These are phyloP conservation scores for Noctua comes DNA, from an alignment of 2,888 invertebrate genomes.

Conservation along the genomic window DNA sequence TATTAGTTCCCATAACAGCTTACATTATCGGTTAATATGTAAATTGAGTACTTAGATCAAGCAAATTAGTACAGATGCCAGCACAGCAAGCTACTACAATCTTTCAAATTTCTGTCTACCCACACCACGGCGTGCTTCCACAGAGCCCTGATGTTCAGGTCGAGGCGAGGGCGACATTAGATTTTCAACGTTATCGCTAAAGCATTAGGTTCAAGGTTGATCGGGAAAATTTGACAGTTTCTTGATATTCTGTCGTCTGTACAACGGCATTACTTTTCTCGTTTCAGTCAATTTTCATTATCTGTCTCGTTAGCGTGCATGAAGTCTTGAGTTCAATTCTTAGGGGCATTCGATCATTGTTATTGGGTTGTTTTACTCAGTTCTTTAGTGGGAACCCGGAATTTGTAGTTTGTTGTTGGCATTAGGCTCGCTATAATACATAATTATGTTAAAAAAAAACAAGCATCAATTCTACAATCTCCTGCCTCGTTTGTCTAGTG, in stretches of 20 bases:
- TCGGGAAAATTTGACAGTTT: too few relatives aligned
- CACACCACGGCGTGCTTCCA: too few relatives aligned
- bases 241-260: too few relatives aligned
- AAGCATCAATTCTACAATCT: too few relatives aligned
- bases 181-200: too few relatives aligned
- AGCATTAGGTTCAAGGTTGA: too few relatives aligned
- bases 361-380: neutral
- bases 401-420: neutral
- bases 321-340: neutral
- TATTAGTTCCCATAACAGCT: slow-evolving; percentile 31
- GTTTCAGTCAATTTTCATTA: neutral
- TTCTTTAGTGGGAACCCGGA: neutral
- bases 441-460: too few relatives aligned
- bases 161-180: too few relatives aligned
- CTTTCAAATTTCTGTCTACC: too few relatives aligned
- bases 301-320: neutral
- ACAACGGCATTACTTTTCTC: neutral
- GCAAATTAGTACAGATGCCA: neutral
- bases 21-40: slow-evolving; percentile 14
- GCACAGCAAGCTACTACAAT: too few relatives aligned
- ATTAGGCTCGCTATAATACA: neutral
- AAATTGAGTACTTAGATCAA: neutral
- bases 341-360: neutral
- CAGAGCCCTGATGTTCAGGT: too few relatives aligned
- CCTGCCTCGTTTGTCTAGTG: too few relatives aligned